Conservation (phyloP, 2,113 vertebrate genomes). For the Myanophis thanlyinensis region DNA sequence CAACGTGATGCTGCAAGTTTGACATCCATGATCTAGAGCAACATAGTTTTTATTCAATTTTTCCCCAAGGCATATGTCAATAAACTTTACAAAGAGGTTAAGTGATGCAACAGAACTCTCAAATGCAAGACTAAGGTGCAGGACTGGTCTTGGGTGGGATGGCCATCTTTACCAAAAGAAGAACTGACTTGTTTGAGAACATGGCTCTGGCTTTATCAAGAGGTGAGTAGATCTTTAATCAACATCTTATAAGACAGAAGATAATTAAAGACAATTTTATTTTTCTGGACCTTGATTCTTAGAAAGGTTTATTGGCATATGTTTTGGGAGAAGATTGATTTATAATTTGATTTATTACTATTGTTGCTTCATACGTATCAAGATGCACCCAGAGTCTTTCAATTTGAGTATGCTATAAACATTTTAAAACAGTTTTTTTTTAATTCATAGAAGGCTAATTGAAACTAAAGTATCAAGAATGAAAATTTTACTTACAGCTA, state of each 20-base stretch:
- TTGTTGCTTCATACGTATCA: not conserved
- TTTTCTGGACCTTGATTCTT: not conserved
- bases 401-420: not conserved
- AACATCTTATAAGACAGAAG: not conserved
- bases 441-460: not conserved
- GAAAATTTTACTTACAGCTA: constrained; percentile 81
- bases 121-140: not conserved
- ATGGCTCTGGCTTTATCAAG: not conserved
- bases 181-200: not conserved
- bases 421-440: not conserved
- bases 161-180: not conserved
- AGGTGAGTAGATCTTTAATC: not conserved
- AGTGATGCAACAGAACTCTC: not conserved
- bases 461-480: constrained; percentile 4
- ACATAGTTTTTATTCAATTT: not conserved
- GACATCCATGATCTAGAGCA: not conserved
- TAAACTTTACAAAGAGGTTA: not conserved
- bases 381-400: not conserved
- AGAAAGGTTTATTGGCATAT: not conserved
- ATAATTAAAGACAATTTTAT: not conserved
- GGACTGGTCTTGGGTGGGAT: not conserved
- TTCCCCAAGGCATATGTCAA: not conserved
- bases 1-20: no score
- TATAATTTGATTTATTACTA: not conserved
- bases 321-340: not conserved